Base-by-base conservation (phyloP, 2,888 invertebrate species). In the Pheosia tremula region DNA sequence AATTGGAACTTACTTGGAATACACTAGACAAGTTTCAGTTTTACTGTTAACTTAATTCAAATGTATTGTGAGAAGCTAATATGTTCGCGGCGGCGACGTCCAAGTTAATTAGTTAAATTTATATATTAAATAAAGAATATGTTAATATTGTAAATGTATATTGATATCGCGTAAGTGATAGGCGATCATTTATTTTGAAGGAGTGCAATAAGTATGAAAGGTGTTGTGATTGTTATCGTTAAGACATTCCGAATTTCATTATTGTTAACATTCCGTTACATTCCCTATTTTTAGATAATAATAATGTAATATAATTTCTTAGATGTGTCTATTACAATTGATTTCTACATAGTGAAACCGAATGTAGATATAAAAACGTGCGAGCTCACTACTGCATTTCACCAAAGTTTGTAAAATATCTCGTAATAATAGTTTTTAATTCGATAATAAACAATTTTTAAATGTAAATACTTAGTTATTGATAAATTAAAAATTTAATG, bases 401-500 rank as follows among this genome's bases (percentile, higher is more conserved):
- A 93, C 93, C 93, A 93, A 93, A 93, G 93, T 93, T 92, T 93
- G 93, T 93, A 93, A 92, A 90, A 91, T 92, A 92, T 89, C 89
- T 91, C 90, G 83, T 92, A 91, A 87, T 90, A 79, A 87, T 92
- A 93, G 89, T 84, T 80, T 80, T 79, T 91, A 89, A 91, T 89
- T 92, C 89, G 88, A 89, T 85, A 79, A 87, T 90, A 87, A 88
- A 90, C 90, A 87, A 90, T 90, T 92, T 83, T 92, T 89, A 90
- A 91, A 82, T 92, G 93, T 93, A 93, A 86, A 92, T 93, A 24
- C 24, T 24, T 24, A 93, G 85, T 89, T 89, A 91, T 84, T 84
- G 82, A 85, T 88, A 86, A 90, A 89, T 45, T 24, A 56, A 9
- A 62, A 75, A 74, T 63, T 54, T 75, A 75, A 75, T 89, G 83